Evolutionary conservation across 2,888 invertebrate species (phyloP), one percentile per base, ranked within the genome.

Genomic region (Pheosia tremula): DNA sequence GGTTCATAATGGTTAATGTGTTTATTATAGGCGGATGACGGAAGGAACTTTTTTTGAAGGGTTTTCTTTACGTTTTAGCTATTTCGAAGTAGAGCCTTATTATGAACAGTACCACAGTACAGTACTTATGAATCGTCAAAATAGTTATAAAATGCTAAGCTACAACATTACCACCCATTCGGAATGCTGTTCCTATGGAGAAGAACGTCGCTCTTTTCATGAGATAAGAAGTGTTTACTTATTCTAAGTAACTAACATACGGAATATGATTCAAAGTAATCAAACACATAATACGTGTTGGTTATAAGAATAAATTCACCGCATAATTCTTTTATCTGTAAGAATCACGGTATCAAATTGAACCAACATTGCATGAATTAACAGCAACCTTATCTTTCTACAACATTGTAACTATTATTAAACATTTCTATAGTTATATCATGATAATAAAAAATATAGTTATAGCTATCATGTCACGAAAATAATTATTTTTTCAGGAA

Each of bases 1-100:
- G 43, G 60, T 68, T 73, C 70, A 68, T 75, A 70, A 66, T 59
- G 63, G 64, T 61, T 62, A 52, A 66, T 57, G 61, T 72, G 64
- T 73, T 70, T 65, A 24, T 24, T 24, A 70, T 70, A 9, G 47
- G 11, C 47, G 47, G 47, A n/a, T 47, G 47, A 47, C 47, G 47
- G 47, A n/a, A 47, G 47, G 47, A n/a, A 43, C 10, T 43, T 47
- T 47, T 9, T 47, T 47, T 11, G 9, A n/a, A 41, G 8, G 41
- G 5, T n/a, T n/a, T 47, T 11, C n/a, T n/a, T 24, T 24, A 2
- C 24, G 24, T 24, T 24, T 24, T 24, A n/a, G 47, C 11, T 8
- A 9, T 45, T 10, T 11, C 45, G 8, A 41, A 41, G 41, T 41
- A 41, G 41, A 41, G 41, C 41, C 1, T 24, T 24, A 24, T 24